Conservation (phyloP, 2,113 vertebrate species). For the Mormyrus iriodes region DNA sequence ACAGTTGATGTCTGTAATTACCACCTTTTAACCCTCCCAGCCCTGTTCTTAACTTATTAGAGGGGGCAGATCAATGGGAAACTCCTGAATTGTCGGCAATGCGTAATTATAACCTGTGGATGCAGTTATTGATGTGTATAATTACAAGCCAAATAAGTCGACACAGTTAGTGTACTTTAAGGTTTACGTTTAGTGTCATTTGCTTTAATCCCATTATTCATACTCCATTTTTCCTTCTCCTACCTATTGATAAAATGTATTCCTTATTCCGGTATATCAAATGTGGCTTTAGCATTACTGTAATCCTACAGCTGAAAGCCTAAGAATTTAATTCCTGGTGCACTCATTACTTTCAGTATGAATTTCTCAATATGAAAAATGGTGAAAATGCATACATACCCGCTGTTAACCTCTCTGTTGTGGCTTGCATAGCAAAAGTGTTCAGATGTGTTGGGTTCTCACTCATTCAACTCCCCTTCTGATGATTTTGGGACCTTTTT, state of each 20-base stretch:
- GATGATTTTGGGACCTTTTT: background rate
- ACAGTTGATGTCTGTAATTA: background rate
- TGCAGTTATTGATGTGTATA: background rate
- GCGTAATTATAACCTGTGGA: slow-evolving; percentile 7
- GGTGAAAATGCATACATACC: background rate
- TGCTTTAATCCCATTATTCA: background rate
- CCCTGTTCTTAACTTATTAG: background rate
- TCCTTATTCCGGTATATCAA: background rate
- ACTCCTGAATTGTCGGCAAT: background rate
- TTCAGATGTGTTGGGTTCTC: too few relatives aligned
- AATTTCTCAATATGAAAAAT: background rate
- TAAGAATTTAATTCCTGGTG: background rate
- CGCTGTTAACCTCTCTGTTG: background rate
- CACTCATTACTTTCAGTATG: background rate
- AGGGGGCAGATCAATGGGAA: background rate
- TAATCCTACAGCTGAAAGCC: background rate
- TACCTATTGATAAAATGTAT: background rate
- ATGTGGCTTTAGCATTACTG: background rate
- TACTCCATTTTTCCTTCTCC: background rate
- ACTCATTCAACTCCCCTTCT: background rate
- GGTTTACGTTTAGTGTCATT: background rate
- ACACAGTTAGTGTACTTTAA: background rate
- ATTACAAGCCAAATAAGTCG: slow-evolving; percentile 4
- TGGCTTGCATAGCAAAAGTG: background rate
- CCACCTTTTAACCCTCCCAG: background rate